Conservation (phyloP, 2,888 invertebrate genomes). For the Phyto melanocephala region DNA sequence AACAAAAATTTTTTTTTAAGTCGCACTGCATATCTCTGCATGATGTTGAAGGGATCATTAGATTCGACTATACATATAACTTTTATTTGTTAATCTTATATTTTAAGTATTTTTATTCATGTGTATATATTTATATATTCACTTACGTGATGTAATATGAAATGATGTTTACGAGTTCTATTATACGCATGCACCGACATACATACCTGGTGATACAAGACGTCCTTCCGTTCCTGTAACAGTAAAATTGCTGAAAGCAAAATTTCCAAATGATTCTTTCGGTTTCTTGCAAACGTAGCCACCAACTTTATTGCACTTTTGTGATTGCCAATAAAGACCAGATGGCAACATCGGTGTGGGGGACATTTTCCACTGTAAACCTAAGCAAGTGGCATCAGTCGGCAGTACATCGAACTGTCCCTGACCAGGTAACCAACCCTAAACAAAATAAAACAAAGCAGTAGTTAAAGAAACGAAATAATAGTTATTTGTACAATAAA, state of each 20-base stretch:
- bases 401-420: conserved; percentile 76
- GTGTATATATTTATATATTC: too few relatives aligned
- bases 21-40: too few relatives aligned
- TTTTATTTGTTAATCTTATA: too few relatives aligned
- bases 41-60: too few relatives aligned
- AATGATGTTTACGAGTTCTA: too few relatives aligned
- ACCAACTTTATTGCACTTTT: conserved; percentile 83
- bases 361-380: conserved; percentile 84
- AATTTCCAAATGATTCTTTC: conserved; percentile 70
- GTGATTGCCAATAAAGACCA: conserved; percentile 85
- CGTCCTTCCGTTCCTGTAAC: conserved; percentile 83
- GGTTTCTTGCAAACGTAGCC: conserved; percentile 85
- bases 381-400: conserved; percentile 79
- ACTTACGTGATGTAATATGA: too few relatives aligned
- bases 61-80: too few relatives aligned
- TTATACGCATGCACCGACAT: too few relatives aligned
- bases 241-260: conserved; percentile 81
- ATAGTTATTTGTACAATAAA: background rate
- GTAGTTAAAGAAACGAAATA: background rate
- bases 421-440: conserved; percentile 83
- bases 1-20: too few relatives aligned
- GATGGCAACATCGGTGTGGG: conserved; percentile 84
- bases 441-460: background rate
- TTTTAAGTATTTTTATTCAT: too few relatives aligned
- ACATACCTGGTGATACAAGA: conserved; percentile 83